Conservation (phyloP, 2,797 vertebrate species). For the Champsocephalus gunnari region DNA sequence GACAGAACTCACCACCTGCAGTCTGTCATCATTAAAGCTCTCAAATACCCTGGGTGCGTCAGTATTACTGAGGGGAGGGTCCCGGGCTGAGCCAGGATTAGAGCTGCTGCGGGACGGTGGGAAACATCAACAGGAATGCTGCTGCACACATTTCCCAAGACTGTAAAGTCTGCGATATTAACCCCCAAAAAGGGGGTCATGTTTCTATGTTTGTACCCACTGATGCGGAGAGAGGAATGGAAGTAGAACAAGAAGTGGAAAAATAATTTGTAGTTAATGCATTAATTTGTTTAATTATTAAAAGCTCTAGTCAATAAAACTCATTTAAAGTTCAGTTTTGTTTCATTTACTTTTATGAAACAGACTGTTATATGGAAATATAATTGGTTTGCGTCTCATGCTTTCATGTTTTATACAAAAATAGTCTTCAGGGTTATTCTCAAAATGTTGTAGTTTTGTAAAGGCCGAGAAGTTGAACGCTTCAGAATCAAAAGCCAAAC, state of each 20-base stretch:
- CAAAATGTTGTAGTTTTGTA: too few relatives aligned
- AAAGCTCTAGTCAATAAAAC: neutral
- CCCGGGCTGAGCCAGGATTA: conserved; percentile 62
- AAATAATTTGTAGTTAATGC: neutral
- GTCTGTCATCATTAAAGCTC: conserved; percentile 53
- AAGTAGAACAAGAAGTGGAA: neutral
- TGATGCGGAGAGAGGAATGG: neutral
- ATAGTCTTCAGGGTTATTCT: too few relatives aligned
- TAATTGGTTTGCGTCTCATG: too few relatives aligned
- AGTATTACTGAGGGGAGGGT: conserved; percentile 51
- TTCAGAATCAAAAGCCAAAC: neutral
- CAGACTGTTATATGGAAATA: too few relatives aligned
- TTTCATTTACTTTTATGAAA: too few relatives aligned
- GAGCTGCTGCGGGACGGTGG: conserved; percentile 54
- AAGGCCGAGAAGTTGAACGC: neutral
- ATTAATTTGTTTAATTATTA: too few relatives aligned
- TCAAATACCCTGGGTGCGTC: conserved; percentile 51
- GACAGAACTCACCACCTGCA: conserved; percentile 58
- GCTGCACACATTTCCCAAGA: conserved; percentile 44
- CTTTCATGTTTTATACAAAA: too few relatives aligned
- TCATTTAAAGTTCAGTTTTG: too few relatives aligned
- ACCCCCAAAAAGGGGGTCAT: conserved; percentile 13
- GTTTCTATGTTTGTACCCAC: neutral
- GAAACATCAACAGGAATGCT: conserved; percentile 65
- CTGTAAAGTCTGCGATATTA: conserved; percentile 19